A percentile compares a stretch with the other conserved stretches of the same genome.
Evolutionary conservation across 2,888 invertebrate genomes (phyloP).

Genomic region (Yponomeuta evonymella): DNA sequence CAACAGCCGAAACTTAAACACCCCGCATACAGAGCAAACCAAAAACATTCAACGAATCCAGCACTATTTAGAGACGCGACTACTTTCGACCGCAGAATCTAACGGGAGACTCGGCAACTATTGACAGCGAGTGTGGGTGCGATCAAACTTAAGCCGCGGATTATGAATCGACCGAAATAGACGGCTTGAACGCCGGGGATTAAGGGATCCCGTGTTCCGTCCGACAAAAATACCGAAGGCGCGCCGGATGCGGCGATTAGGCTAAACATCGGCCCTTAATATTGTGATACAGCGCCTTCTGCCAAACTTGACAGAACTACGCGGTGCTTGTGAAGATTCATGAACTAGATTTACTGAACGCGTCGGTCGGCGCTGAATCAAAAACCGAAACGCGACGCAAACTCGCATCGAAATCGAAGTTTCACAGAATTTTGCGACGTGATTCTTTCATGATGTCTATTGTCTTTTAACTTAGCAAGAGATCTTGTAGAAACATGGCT

Average conservation of each 20-base stretch:
- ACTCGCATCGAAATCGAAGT: too few species aligned
- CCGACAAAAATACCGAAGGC: slow-evolving; percentile 72
- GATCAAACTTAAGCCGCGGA: slow-evolving; percentile 73
- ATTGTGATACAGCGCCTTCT: slow-evolving; percentile 52
- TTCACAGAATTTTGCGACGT: too few species aligned
- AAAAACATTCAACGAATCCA: slow-evolving; percentile 55
- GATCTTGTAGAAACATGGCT: too few species aligned
- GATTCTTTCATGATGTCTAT: too few species aligned
- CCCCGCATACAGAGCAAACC: slow-evolving; percentile 62
- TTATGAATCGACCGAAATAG: slow-evolving; percentile 76
- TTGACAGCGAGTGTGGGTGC: slow-evolving; percentile 76
- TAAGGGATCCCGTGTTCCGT: slow-evolving; percentile 73
- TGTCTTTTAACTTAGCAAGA: too few species aligned
- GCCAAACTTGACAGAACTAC: slow-evolving; percentile 16
- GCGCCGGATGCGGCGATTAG: slow-evolving; percentile 74
- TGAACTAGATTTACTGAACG: background rate
- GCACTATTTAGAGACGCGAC: slow-evolving; percentile 37
- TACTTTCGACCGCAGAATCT: slow-evolving; percentile 65
- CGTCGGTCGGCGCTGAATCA: too few species aligned
- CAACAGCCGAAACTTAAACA: slow-evolving; percentile 41
- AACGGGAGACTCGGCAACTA: slow-evolving; percentile 69
- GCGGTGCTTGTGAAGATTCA: slow-evolving; percentile 13
- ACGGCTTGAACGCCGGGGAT: slow-evolving; percentile 73
- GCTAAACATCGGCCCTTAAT: slow-evolving; percentile 67
- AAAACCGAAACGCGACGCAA: too few species aligned